These are phyloP conservation scores for Caenorhabditis sp. DNA, from an alignment of 2,888 invertebrate genomes.

Conservation along the genomic window DNA sequence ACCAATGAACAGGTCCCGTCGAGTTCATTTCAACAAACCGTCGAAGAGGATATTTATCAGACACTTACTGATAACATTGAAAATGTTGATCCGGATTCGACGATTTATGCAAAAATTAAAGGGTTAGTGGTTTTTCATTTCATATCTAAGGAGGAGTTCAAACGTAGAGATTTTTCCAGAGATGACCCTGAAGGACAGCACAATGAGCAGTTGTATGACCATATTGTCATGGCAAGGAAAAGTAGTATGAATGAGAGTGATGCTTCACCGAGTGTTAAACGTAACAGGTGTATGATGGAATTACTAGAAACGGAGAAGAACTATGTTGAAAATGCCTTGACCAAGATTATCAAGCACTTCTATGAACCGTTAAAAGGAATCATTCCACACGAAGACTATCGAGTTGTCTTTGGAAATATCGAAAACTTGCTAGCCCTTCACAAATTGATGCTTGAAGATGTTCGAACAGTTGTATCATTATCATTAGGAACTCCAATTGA, in stretches of 20 bases:
- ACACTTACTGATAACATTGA: conserved; percentile 51
- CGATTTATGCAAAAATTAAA: conserved; percentile 34
- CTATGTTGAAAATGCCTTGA: conserved; percentile 87
- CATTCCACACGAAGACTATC: conserved; percentile 81
- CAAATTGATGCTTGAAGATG: conserved; percentile 44
- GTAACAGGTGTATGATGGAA: conserved; percentile 84
- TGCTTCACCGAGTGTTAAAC: conserved; percentile 74
- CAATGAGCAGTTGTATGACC: conserved; percentile 52
- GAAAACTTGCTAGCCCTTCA: conserved; percentile 73
- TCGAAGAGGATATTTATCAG: conserved; percentile 52
- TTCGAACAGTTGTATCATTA: conserved; percentile 54
- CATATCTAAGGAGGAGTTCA: too few species aligned
- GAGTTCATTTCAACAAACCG: conserved; percentile 12
- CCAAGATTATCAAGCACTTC: conserved; percentile 72
- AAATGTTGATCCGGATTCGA: conserved; percentile 36
- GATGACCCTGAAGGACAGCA: conserved; percentile 30
- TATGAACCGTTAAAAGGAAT: conserved; percentile 76
- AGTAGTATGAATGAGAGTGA: conserved; percentile 43
- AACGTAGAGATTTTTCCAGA: conserved; percentile 4
- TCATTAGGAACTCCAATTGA: conserved; percentile 22
- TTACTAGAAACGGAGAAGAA: conserved; percentile 95
- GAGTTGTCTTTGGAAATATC: conserved; percentile 87
- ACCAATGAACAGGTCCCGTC: conserved; percentile 7
- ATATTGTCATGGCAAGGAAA: conserved; percentile 44
- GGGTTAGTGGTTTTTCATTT: conserved; percentile 6